These are phyloP conservation scores for Ferrisia virgata DNA, from an alignment of 2,888 invertebrate species.

Conservation along the genomic window DNA sequence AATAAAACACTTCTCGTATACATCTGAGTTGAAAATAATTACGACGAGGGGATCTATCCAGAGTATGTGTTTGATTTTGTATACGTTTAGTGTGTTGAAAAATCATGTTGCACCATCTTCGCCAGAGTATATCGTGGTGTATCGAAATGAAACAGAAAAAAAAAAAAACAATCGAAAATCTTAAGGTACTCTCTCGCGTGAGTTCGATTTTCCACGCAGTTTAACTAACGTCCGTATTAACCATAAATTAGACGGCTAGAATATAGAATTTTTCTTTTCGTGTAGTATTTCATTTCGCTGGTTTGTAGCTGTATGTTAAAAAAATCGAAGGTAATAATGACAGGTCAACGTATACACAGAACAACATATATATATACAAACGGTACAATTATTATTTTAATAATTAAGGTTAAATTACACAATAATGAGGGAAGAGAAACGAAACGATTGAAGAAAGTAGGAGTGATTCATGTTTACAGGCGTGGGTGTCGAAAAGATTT, in stretches of 20 bases:
- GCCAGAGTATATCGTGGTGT: background rate
- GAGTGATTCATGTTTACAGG: conserved; percentile 28
- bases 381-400: conserved; percentile 1
- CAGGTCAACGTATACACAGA: background rate
- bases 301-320: background rate
- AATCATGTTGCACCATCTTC: background rate
- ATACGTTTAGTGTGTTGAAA: background rate
- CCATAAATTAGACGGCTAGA: background rate
- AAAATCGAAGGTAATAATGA: background rate
- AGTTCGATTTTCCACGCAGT: background rate
- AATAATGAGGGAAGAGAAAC: conserved; percentile 15
- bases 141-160: no score
- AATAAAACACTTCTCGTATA: background rate
- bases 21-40: background rate
- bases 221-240: background rate
- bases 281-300: background rate
- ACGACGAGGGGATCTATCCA: background rate
- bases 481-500: conserved; percentile 28
- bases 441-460: conserved; percentile 30
- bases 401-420: conserved; percentile 30
- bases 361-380: background rate
- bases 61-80: background rate
- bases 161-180: background rate
- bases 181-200: background rate
- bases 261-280: background rate